Conservation (phyloP, 2,888 invertebrate genomes). For the Idaea biselata region DNA sequence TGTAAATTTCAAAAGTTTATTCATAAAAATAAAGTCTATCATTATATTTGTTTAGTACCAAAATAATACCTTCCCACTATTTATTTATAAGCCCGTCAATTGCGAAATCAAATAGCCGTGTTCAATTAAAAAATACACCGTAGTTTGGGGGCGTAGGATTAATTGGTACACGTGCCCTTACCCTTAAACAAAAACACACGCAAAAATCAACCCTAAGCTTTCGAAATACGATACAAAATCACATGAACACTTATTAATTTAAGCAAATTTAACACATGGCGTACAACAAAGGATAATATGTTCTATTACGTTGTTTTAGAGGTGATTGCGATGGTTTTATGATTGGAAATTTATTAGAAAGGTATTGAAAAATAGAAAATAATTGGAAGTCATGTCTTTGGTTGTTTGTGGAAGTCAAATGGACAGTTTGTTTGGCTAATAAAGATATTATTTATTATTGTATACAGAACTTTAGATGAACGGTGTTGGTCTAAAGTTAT, state of each 20-base stretch:
- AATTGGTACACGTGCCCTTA: conserved; percentile 69
- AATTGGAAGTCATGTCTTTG: conserved; percentile 54
- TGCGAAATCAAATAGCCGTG: conserved; percentile 70
- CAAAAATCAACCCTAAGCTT: conserved; percentile 19
- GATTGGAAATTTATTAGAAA: conserved; percentile 44
- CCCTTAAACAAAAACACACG: conserved; percentile 10
- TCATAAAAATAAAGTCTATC: background rate
- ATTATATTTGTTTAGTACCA: conserved; percentile 8
- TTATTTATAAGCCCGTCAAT: conserved; percentile 53
- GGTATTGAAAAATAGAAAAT: conserved; percentile 52
- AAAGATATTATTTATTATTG: no score
- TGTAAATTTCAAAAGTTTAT: background rate
- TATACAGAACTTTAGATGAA: no score
- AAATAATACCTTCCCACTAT: conserved; percentile 26
- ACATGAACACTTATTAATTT: background rate
- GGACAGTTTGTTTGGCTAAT: conserved; percentile 11
- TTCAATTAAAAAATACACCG: conserved; percentile 67
- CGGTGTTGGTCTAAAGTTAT: no score
- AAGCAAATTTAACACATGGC: conserved; percentile 3
- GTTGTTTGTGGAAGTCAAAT: conserved; percentile 26
- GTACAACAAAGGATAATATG: conserved; percentile 9
- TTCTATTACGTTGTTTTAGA: conserved; percentile 31
- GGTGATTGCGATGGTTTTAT: conserved; percentile 12
- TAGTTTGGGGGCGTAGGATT: conserved; percentile 51
- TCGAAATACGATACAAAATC: background rate